phyloP scores from a whole-genome alignment of 2,888 invertebrate genomes.

The Pherbina coryleti region DNA sequence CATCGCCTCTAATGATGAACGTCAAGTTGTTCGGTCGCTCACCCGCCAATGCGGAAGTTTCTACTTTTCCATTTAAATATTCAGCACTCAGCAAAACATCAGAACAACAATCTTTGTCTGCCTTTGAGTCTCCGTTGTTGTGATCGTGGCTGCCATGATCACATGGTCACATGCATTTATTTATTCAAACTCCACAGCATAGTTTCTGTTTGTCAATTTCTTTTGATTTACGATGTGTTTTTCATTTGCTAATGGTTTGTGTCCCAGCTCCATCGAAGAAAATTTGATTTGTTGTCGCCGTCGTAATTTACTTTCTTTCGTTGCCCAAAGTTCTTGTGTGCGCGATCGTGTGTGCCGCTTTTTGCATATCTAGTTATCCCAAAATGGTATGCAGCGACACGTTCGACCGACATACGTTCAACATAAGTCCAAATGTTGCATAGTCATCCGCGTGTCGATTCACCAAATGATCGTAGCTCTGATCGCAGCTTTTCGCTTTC shows the following conservation, averaged over 20 bases:
- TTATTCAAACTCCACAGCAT: background rate
- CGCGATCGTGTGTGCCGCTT: background rate
- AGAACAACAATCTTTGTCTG: background rate
- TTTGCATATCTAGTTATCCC: slow-evolving; percentile 50
- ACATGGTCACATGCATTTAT: background rate
- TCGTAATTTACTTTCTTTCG: slow-evolving; percentile 25
- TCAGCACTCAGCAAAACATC: background rate
- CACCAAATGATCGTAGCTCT: background rate
- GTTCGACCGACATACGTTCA: slow-evolving; percentile 60
- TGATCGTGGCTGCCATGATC: slow-evolving; percentile 5
- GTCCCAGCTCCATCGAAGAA: background rate
- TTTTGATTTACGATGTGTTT: slow-evolving; percentile 30
- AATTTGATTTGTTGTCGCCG: background rate
- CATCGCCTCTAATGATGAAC: background rate
- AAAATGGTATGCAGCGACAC: slow-evolving; percentile 63
- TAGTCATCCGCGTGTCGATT: background rate
- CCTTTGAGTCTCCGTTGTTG: background rate
- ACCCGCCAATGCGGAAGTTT: slow-evolving; percentile 7
- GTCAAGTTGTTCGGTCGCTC: background rate
- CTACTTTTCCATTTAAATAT: background rate
- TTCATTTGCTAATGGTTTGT: slow-evolving; percentile 18
- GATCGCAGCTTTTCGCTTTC: slow-evolving; percentile 22
- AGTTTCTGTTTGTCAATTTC: slow-evolving; percentile 24
- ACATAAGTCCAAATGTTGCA: background rate
- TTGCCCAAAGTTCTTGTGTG: background rate